Evolutionary conservation across 2,888 invertebrate genomes (phyloP).

Genomic region (Azorinus chamasolen): DNA sequence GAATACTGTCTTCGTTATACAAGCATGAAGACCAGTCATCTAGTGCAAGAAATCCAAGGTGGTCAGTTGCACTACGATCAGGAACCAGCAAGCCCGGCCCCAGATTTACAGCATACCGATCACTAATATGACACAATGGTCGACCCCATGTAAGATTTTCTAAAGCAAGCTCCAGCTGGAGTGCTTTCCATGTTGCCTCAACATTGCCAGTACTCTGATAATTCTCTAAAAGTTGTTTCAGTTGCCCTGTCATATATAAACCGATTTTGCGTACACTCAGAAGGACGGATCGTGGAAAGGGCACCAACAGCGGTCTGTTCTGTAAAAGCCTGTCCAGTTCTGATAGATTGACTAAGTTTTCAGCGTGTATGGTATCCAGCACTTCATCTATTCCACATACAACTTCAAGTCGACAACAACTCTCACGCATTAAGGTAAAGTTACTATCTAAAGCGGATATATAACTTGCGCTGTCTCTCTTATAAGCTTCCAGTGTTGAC

Average conservation of each 20-base stretch:
- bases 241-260: slow-evolving; percentile 12
- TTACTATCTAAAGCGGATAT: slow-evolving; percentile 40
- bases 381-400: slow-evolving; percentile 15
- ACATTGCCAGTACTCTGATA: slow-evolving; percentile 30
- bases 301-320: slow-evolving; percentile 33
- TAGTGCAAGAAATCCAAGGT: slow-evolving; percentile 26
- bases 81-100: slow-evolving; percentile 21
- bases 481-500: slow-evolving; percentile 29
- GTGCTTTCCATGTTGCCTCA: slow-evolving; percentile 30
- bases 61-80: slow-evolving; percentile 21
- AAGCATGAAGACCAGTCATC: slow-evolving; percentile 35
- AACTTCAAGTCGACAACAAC: slow-evolving; percentile 42
- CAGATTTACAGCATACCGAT: slow-evolving; percentile 14
- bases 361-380: slow-evolving; percentile 12
- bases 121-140: slow-evolving; percentile 18
- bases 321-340: slow-evolving; percentile 17
- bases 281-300: slow-evolving; percentile 19
- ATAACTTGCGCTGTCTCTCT: slow-evolving; percentile 30
- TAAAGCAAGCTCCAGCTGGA: slow-evolving; percentile 26
- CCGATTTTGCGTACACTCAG: slow-evolving; percentile 23
- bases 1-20: slow-evolving; percentile 31
- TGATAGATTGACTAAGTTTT: slow-evolving; percentile 25
- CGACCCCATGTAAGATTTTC: slow-evolving; percentile 38
- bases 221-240: slow-evolving; percentile 14
- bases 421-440: slow-evolving; percentile 17